These are phyloP conservation scores for Sebastes matsubarae DNA, from an alignment of 2,797 vertebrate genomes.

Conservation along the genomic window DNA sequence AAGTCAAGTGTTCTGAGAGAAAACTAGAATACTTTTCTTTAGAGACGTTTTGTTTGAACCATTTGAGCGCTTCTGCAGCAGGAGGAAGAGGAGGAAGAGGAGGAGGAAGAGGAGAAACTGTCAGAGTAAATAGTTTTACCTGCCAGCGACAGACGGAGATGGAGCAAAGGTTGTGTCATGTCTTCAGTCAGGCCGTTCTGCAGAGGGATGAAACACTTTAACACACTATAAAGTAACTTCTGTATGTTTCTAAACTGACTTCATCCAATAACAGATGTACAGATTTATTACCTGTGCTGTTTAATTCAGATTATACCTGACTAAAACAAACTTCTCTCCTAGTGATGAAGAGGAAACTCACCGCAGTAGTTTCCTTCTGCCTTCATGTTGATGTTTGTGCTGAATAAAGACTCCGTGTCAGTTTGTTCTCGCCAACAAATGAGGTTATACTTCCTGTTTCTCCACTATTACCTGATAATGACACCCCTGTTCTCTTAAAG, in stretches of 20 bases:
- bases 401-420: background rate
- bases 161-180: conserved; percentile 69
- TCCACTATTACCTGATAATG: conserved; percentile 32
- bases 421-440: background rate
- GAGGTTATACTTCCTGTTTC: conserved; percentile 54
- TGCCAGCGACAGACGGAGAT: conserved; percentile 64
- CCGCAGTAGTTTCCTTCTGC: conserved; percentile 18
- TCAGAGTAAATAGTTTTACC: conserved; percentile 63
- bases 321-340: accelerated
- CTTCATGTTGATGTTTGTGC: conserved; percentile 38
- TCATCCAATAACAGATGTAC: background rate
- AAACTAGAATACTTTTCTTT: background rate
- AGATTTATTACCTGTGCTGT: background rate
- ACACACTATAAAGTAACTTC: background rate
- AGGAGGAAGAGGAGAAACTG: background rate
- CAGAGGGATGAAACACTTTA: background rate
- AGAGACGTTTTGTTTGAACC: background rate
- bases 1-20: no score
- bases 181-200: conserved; percentile 74
- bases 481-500: conserved; percentile 77
- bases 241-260: background rate
- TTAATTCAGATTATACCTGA: background rate
- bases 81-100: background rate
- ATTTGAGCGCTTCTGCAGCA: background rate
- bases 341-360: conserved; percentile 38